These are phyloP conservation scores for Saguinus midas DNA, from an alignment of 2,113 vertebrate species.

Conservation along the genomic window DNA sequence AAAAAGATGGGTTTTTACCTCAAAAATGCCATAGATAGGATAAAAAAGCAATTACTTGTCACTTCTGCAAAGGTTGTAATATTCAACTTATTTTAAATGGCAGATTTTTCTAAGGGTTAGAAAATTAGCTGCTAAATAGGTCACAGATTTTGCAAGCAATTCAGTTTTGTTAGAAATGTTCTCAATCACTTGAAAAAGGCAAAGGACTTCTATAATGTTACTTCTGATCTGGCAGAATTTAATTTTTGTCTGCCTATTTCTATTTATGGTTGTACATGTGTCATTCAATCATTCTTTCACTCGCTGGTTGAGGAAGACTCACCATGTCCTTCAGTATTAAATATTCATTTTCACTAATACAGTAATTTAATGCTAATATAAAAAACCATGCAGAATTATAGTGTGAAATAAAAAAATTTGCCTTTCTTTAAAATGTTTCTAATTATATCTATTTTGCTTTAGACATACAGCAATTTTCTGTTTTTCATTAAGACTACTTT, in stretches of 20 bases:
- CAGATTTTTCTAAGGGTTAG: conserved; percentile 69
- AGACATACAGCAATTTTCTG: not conserved
- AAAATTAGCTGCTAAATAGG: conserved; percentile 73
- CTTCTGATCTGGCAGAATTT: conserved; percentile 43
- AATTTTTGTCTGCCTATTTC: conserved; percentile 44
- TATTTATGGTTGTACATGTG: not conserved
- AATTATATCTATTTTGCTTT: not conserved
- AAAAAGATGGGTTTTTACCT: conserved; percentile 71
- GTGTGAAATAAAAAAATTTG: not conserved
- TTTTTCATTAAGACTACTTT: not conserved
- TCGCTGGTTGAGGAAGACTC: not conserved
- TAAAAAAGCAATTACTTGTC: conserved; percentile 66
- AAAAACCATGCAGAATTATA: not conserved
- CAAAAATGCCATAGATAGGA: conserved; percentile 65
- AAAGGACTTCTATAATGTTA: not conserved
- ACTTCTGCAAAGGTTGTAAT: conserved; percentile 67
- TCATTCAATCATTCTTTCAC: not conserved
- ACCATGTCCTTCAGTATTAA: not conserved
- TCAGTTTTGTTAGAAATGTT: conserved; percentile 53
- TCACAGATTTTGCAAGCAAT: conserved; percentile 72
- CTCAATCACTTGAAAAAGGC: conserved; percentile 66
- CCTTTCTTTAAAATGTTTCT: conserved; percentile 5
- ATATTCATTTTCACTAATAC: not conserved
- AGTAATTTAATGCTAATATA: not conserved
- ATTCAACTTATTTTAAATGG: conserved; percentile 70